A percentile compares a stretch with the other conserved stretches of the same genome.
Evolutionary conservation across 2,888 invertebrate species (phyloP).

Genomic region (Ceraclea dissimilis): DNA sequence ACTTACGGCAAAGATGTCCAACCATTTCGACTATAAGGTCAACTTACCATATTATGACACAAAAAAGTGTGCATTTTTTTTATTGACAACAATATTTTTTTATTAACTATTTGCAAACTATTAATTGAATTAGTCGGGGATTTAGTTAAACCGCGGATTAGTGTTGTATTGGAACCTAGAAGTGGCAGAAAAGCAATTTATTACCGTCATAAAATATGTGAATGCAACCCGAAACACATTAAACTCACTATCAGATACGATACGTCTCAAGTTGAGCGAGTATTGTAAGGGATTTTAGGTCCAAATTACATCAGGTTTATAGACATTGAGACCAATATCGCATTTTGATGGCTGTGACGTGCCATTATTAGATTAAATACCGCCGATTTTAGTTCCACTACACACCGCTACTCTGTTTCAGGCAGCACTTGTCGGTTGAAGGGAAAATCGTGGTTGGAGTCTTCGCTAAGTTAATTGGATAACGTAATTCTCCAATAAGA

Average conservation of each 20-base stretch:
- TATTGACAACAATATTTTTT: too few relatives aligned
- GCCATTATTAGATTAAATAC: conserved; percentile 23
- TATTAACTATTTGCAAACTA: too few relatives aligned
- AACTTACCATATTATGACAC: too few relatives aligned
- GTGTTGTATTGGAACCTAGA: conserved; percentile 29
- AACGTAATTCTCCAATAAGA: too few relatives aligned
- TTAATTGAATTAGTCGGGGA: not conserved
- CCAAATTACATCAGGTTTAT: conserved; percentile 36
- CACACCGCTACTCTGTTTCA: conserved; percentile 19
- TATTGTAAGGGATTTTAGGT: conserved; percentile 31
- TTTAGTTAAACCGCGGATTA: not conserved
- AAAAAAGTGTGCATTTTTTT: too few relatives aligned
- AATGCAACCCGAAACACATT: conserved; percentile 32
- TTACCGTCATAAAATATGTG: conserved; percentile 31
- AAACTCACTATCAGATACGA: conserved; percentile 28
- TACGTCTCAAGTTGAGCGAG: conserved; percentile 27
- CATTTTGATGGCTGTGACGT: conserved; percentile 19
- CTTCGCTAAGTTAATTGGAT: conserved; percentile 12
- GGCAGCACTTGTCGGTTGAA: conserved; percentile 19
- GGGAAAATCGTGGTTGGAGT: conserved; percentile 23
- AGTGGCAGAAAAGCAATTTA: conserved; percentile 34
- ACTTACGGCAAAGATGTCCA: too few relatives aligned
- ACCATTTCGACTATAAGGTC: too few relatives aligned
- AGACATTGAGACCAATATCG: conserved; percentile 27
- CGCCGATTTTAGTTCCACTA: conserved; percentile 18